Percentiles rank a stretch among this genome's conserved stretches.
Evolutionary conservation across 2,113 vertebrate species (phyloP).

Genomic region (Bungarus multicinctus): DNA sequence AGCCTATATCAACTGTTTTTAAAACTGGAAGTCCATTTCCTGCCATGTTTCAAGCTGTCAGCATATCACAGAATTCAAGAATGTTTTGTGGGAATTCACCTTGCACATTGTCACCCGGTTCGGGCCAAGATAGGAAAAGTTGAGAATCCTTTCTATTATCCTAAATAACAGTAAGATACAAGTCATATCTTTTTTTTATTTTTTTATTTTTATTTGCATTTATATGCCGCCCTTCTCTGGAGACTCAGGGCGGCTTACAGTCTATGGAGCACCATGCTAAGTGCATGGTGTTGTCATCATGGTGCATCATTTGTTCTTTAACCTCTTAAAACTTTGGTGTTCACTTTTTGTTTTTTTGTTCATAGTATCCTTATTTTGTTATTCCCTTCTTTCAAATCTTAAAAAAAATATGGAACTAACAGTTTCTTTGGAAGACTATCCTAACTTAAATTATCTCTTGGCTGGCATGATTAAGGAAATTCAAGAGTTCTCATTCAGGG

Average conservation of each 20-base stretch:
- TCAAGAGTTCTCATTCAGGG: background rate
- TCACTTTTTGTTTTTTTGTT: background rate
- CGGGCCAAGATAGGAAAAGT: background rate
- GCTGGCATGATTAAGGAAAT: background rate
- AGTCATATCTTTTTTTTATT: too few species aligned
- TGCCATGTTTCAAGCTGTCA: background rate
- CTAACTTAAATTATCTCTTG: background rate
- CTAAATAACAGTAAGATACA: background rate
- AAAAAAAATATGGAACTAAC: background rate
- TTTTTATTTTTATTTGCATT: too few species aligned
- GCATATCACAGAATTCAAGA: background rate
- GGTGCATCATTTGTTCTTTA: background rate
- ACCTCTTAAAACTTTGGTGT: background rate
- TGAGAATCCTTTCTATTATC: background rate
- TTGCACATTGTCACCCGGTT: background rate
- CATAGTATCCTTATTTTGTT: background rate
- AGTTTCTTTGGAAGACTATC: background rate
- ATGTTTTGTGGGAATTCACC: background rate
- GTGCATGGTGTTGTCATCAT: too few species aligned
- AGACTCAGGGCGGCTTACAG: too few species aligned
- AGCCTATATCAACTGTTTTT: background rate
- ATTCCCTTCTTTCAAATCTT: background rate
- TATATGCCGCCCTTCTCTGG: too few species aligned
- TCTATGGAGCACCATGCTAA: too few species aligned
- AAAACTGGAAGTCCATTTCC: background rate